Evolutionary conservation across 2,888 invertebrate species (phyloP), one percentile per base, ranked within the genome.

Genomic region (Formica aserva): DNA sequence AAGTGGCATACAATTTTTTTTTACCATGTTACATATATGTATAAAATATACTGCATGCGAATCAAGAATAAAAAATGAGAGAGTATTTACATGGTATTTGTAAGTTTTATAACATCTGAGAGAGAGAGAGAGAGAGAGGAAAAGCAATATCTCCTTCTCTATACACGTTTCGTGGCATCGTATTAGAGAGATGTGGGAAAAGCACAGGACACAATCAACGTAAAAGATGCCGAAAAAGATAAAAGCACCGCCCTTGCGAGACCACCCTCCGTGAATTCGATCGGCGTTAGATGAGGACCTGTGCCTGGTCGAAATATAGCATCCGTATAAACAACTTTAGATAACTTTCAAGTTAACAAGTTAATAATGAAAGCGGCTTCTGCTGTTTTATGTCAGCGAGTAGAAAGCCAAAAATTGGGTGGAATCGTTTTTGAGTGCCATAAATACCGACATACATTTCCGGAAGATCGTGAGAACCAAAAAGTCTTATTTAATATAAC

Each of bases 281-380:
- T 86, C 63, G 62, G 48, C 76, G 78, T 78, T 82, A 85, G 85
- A 60, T 38, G 52, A 74, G 48, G 78, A 83, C 75, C 71, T 82
- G 71, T 8, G n/a, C 32, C 82, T 80, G 63, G 22, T 67, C 57
- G 82, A 77, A 76, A 83, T 74, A 52, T 83, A 84, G 82, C 87
- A 80, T 69, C 84, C 86, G 88, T 87, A 87, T 91, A 91, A 92
- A 91, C 90, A 91, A 60, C 66, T 57, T 80, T 84, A 88, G 91
- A 93, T 93, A 92, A 92, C 88, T 92, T 90, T 91, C 82, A 66
- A 72, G 87, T 88, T 92, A 93, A 93, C 92, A 90, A 92, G 92
- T 90, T 91, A 92, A 93, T 93, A 93, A 93, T 92, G 91, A 90
- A 87, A 85, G 62, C 67, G 78, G 86, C 83, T 83, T 65, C 77